Evolutionary conservation across 1,140 invertebrate species (phyloP).

Genomic region (Euura lappo): DNA sequence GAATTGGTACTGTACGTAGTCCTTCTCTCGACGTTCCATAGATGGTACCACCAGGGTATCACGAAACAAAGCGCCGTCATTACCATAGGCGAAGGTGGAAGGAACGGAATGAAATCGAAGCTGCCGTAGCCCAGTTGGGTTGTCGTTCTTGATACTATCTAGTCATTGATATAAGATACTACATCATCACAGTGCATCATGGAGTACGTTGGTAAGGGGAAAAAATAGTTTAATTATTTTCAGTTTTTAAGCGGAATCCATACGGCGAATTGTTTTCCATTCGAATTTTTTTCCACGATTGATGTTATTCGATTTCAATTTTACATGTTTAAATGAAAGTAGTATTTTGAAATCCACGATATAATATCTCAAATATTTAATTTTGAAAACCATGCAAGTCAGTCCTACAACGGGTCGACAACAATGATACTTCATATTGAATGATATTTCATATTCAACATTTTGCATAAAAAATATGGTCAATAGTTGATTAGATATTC

Average conservation of each 20-base stretch:
- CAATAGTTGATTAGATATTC: no score
- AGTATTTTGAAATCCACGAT: neutral
- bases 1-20: no score
- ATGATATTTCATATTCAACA: constrained; percentile 2
- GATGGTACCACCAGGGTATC: no score
- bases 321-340: neutral
- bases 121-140: no score
- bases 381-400: constrained; percentile 20
- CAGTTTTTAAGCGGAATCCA: constrained; percentile 23
- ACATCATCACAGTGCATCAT: constrained; percentile 37
- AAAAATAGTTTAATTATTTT: constrained; percentile 26
- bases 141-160: no score
- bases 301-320: neutral
- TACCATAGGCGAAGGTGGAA: no score
- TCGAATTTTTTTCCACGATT: neutral
- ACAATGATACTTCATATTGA: constrained; percentile 18
- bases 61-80: no score
- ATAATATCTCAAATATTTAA: constrained; percentile 8
- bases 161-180: no score
- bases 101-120: no score
- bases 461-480: neutral
- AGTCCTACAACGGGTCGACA: constrained; percentile 20
- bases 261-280: constrained; percentile 11
- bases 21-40: no score
- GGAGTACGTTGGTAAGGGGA: constrained; percentile 46